phyloP scores from a whole-genome alignment of 37 sponge, comb jelly and placozoan species.

The Mnemiopsis leidyi region DNA sequence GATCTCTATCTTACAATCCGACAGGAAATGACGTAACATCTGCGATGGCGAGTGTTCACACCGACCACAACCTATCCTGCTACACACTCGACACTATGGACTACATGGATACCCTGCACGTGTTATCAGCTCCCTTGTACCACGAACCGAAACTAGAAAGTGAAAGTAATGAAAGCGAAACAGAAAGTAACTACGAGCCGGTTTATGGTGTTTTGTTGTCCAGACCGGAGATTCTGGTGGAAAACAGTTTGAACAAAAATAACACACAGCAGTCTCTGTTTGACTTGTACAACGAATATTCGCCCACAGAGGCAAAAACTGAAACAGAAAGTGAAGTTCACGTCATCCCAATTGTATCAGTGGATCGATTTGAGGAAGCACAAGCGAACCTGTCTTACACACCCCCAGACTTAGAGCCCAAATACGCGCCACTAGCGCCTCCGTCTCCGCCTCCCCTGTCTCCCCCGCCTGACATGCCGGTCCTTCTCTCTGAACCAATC shows the following conservation, averaged over 20 bases:
- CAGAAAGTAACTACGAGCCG: not conserved
- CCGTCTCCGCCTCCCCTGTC: not conserved
- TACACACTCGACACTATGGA: not conserved
- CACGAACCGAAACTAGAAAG: slow-evolving; percentile 10
- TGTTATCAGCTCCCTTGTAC: slow-evolving; percentile 14
- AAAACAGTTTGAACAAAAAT: not conserved
- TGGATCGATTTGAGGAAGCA: not conserved
- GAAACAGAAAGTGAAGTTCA: not conserved
- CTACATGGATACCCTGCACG: not conserved
- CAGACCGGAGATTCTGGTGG: not conserved
- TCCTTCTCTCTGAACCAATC: not conserved
- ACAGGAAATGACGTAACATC: not conserved
- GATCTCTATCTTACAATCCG: no score
- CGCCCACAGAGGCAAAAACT: not conserved
- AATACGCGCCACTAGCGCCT: not conserved
- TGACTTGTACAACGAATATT: not conserved
- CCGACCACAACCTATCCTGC: not conserved
- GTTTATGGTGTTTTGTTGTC: not conserved
- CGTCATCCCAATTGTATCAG: not conserved
- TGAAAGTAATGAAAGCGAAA: not conserved
- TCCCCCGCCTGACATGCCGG: not conserved
- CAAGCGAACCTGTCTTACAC: not conserved
- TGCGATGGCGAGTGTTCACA: not conserved
- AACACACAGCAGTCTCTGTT: slow-evolving; percentile 22
- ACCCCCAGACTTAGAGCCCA: not conserved